phyloP scores from a whole-genome alignment of 1,140 invertebrate species.

The Meloidogyne floridensis region DNA sequence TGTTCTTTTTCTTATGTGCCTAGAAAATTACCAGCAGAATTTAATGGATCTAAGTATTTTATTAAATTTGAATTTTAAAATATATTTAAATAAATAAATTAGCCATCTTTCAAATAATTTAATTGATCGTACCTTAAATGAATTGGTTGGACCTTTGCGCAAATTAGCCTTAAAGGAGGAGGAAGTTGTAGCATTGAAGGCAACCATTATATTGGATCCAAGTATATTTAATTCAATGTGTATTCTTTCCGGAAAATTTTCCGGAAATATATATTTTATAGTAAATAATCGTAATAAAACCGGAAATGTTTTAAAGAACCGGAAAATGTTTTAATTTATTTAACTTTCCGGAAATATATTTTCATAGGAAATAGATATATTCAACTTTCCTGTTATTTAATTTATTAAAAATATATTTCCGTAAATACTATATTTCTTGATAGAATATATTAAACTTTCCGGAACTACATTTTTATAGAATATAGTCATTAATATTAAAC shows the following conservation, averaged over 20 bases:
- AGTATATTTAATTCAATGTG: conserved; percentile 43
- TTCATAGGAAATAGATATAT: too few species aligned
- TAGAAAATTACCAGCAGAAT: conserved; percentile 59
- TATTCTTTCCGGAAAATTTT: background rate
- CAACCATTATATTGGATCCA: conserved; percentile 65
- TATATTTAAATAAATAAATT: background rate
- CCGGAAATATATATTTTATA: background rate
- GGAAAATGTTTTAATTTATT: too few species aligned
- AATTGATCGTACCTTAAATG: conserved; percentile 64
- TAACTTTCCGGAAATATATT: too few species aligned
- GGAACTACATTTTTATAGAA: too few species aligned
- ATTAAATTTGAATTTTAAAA: conserved; percentile 6
- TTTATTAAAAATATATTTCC: too few species aligned
- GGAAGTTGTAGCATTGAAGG: conserved; percentile 64
- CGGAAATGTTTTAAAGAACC: too few species aligned
- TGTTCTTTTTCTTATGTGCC: conserved; percentile 61
- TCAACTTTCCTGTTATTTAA: too few species aligned
- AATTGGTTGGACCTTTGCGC: conserved; percentile 58
- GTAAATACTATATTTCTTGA: too few species aligned
- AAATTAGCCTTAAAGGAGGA: conserved; percentile 62
- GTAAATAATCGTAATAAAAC: too few species aligned
- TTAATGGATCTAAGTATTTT: conserved; percentile 60
- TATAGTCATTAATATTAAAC: background rate
- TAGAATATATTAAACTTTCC: too few species aligned
- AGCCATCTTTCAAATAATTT: conserved; percentile 65